Evolutionary conservation across 2,113 vertebrate species (phyloP).

Genomic region (Eulemur rufifrons): DNA sequence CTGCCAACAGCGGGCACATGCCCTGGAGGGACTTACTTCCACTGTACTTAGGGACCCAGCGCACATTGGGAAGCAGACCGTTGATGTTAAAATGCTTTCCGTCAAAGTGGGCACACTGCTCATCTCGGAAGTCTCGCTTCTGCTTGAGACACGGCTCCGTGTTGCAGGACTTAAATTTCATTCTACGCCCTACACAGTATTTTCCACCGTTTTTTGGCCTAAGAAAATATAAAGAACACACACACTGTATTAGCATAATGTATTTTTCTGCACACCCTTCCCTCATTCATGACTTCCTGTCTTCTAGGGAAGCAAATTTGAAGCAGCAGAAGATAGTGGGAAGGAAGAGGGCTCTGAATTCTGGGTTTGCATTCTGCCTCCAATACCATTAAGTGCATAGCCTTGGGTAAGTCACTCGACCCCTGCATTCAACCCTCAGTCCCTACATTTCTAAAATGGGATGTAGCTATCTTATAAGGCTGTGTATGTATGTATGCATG

Average conservation of each 20-base stretch:
- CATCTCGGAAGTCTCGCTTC: constrained; percentile 96
- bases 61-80: constrained; percentile 94
- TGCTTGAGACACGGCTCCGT: constrained; percentile 94
- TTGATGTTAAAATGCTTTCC: constrained; percentile 99
- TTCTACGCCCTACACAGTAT: constrained; percentile 96
- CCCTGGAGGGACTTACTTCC: constrained; percentile 90
- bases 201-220: constrained; percentile 96
- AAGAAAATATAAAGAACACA: constrained; percentile 42
- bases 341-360: background rate
- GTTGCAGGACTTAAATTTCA: constrained; percentile 99
- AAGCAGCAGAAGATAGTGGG: background rate
- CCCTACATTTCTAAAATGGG: background rate
- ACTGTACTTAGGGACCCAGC: constrained; percentile 99
- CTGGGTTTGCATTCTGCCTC: background rate
- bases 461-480: background rate
- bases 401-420: background rate
- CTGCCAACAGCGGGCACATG: fast-evolving
- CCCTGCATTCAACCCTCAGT: background rate
- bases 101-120: constrained; percentile 94
- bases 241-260: background rate
- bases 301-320: background rate
- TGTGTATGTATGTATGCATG: too few relatives aligned
- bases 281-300: background rate
- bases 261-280: background rate
- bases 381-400: background rate